These are phyloP conservation scores for Rhynchonycteris naso DNA, from an alignment of 2,797 vertebrate species.

Conservation along the genomic window DNA sequence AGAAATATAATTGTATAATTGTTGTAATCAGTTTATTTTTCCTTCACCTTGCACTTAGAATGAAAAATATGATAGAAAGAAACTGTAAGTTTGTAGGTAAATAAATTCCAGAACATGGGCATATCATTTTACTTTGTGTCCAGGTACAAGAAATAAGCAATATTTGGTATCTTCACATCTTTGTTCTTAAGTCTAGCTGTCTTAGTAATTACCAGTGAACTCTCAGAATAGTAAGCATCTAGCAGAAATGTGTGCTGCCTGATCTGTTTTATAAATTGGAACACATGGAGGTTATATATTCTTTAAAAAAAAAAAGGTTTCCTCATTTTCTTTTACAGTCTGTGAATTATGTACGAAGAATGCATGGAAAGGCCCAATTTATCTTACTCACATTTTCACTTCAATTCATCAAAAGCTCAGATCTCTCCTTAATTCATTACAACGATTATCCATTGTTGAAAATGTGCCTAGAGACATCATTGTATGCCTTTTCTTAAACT, in stretches of 20 bases:
- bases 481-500: constrained; percentile 55
- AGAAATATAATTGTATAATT: neutral
- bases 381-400: constrained; percentile 25
- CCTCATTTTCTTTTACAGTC: neutral
- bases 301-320: neutral
- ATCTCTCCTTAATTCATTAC: constrained; percentile 21
- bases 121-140: constrained; percentile 38
- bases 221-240: neutral
- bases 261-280: constrained; percentile 10
- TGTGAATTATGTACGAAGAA: neutral
- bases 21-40: neutral
- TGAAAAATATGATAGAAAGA: neutral
- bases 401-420: constrained; percentile 29
- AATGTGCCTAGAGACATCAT: constrained; percentile 21
- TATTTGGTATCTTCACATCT: neutral
- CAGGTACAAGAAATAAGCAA: constrained; percentile 18
- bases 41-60: neutral
- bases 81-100: neutral
- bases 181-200: neutral
- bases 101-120: neutral
- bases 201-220: neutral
- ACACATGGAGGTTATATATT: neutral
- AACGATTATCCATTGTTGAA: constrained; percentile 44
- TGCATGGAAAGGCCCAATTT: neutral
- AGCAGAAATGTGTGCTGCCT: constrained; percentile 1